Base-by-base conservation (phyloP, 2,888 invertebrate species). In the Drosophila peninsularis region DNA sequence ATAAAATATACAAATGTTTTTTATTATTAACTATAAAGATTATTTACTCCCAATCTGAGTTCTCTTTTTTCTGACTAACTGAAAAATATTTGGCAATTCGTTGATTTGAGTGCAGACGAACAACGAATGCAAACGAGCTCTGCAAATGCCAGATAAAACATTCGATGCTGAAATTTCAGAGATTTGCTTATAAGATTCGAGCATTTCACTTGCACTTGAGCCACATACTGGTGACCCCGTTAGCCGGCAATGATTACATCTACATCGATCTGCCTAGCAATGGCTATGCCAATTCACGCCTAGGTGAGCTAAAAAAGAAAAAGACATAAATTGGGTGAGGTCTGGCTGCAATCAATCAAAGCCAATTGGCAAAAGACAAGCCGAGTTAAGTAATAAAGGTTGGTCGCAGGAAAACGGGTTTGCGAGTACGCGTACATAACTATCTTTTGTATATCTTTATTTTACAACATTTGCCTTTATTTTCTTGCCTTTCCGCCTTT, bases 161-260 rank as follows among this genome's bases (percentile, higher is more conserved):
- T 11, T 30, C 3, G n/a, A 45, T 14, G 19, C 21, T 50, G 49
- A 49, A 10, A 47, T 47, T 30, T 54, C 6, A 3, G 30, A 55
- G 44, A 50, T 47, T 34, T 37, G n/a, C 32, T 56, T 3, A 1
- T 34, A 3, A 24, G 21, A 14, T 27, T 19, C 41, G 13, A 39
- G 42, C 74, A 70, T 75, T 77, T 80, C 66, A 72, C 70, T 75
- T 86, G 87, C 75, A 86, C 84, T 82, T 82, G 88, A 80, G 64
- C 88, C 55, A 69, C 62, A 65, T 79, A 64, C 14, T 30, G 37
- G 17, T 83, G 88, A 83, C 83, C 88, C 83, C 57, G 67, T 85
- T 83, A 32, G 45, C 32, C 64, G 56, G 53, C 52, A 68, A 52
- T 66, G 70, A 75, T 61, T 62, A 52, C 49, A 69, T 53, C 41